phyloP scores from a whole-genome alignment of 2,888 invertebrate species.

The Pegoplata infirma region DNA sequence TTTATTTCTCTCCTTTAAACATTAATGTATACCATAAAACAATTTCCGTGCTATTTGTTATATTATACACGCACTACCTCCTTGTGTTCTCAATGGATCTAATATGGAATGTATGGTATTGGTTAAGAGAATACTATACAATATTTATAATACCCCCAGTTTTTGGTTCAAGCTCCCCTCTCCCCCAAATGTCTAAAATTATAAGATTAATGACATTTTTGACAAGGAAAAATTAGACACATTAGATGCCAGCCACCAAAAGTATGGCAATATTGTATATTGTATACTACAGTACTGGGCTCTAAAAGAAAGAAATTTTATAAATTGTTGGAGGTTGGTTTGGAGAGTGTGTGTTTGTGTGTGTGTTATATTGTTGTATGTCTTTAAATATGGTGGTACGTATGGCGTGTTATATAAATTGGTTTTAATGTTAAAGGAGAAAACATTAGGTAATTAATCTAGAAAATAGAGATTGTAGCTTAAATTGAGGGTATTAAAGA shows the following conservation, averaged over 20 bases:
- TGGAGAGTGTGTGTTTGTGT: slow-evolving; percentile 31
- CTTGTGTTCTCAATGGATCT: too few relatives aligned
- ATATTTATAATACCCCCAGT: background rate
- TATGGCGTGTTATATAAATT: slow-evolving; percentile 59
- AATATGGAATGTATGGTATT: background rate
- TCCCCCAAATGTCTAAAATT: slow-evolving; percentile 39
- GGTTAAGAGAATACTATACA: background rate
- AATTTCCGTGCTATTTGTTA: slow-evolving; percentile 65
- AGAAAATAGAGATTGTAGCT: slow-evolving; percentile 48
- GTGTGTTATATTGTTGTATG: too few relatives aligned
- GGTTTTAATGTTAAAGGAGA: slow-evolving; percentile 55
- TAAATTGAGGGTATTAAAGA: slow-evolving; percentile 34
- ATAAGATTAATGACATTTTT: slow-evolving; percentile 75
- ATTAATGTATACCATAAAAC: slow-evolving; percentile 48
- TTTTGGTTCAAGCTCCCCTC: slow-evolving; percentile 4
- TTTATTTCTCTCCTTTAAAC: slow-evolving; percentile 11
- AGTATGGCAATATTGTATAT: slow-evolving; percentile 15
- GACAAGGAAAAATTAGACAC: slow-evolving; percentile 76
- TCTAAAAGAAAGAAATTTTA: slow-evolving; percentile 47
- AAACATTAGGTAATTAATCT: slow-evolving; percentile 62
- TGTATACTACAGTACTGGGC: too few relatives aligned
- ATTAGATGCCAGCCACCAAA: slow-evolving; percentile 61
- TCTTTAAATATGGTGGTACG: background rate
- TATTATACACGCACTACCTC: slow-evolving; percentile 49
- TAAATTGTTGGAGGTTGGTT: slow-evolving; percentile 57